A percentile compares a stretch with the other conserved stretches of the same genome.
Conservation (phyloP, 2,797 vertebrate species). For the Gambelia wislizenii region DNA sequence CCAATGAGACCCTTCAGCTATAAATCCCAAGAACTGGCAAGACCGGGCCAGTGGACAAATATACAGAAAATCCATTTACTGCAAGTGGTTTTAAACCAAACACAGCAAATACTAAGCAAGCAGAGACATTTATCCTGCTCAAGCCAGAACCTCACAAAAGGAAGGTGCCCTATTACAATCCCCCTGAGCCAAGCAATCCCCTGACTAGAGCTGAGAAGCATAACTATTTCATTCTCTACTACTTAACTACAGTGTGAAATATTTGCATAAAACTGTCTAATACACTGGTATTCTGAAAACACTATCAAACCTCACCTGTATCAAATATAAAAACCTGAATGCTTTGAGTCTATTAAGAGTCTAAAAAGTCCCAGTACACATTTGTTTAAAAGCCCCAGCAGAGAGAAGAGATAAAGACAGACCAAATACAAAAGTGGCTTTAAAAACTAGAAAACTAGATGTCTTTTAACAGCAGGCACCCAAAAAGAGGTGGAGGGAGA, state of each 20-base stretch:
- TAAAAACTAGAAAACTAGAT: slow-evolving; percentile 39
- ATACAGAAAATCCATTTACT: background rate
- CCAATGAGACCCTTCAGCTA: background rate
- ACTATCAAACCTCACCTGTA: slow-evolving; percentile 11
- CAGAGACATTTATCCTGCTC: background rate
- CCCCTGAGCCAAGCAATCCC: slow-evolving; percentile 23
- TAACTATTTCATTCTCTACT: slow-evolving; percentile 8
- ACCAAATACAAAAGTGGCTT: slow-evolving; percentile 36
- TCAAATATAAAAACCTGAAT: slow-evolving; percentile 35
- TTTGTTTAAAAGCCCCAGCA: slow-evolving; percentile 8
- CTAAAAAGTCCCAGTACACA: slow-evolving; percentile 3
- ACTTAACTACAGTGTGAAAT: background rate
- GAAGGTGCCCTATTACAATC: slow-evolving; percentile 6
- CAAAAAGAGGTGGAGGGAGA: background rate
- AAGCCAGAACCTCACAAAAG: background rate
- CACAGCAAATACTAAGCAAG: background rate
- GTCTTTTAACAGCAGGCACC: slow-evolving; percentile 36
- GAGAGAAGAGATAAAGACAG: slow-evolving; percentile 8
- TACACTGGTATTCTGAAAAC: slow-evolving; percentile 9
- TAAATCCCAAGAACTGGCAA: background rate
- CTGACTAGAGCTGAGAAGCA: background rate
- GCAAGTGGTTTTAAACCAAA: slow-evolving; percentile 4
- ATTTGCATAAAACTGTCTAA: slow-evolving; percentile 29
- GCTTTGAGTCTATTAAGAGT: slow-evolving; percentile 6
- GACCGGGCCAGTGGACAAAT: background rate